Evolutionary conservation across 1,140 invertebrate species (phyloP), one percentile per base, ranked within the genome.

Genomic region (Gonioctena quinquepunctata): DNA sequence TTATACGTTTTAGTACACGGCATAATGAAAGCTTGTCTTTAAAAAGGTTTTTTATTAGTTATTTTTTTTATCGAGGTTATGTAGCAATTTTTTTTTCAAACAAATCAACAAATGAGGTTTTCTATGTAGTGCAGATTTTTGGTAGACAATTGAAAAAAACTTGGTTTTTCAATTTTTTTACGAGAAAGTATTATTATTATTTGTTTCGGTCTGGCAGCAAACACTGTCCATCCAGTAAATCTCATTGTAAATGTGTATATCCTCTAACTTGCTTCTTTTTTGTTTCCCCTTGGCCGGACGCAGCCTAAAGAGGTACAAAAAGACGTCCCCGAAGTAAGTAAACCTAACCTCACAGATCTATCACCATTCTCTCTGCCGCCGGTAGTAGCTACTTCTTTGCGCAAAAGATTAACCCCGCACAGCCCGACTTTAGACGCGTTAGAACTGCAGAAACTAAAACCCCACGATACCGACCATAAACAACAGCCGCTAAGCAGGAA

Each of bases 271-370:
- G 63, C 27, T 75, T 74, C 33, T 76, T 76, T 75, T 71, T 59
- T 73, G 66, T 70, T 71, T 50, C 57, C 59, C 69, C 54, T 64
- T 60, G n/a, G 62, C 42, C 52, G 76, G 77, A 77, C 73, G 84
- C 84, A 87, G 85, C 82, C 83, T 78, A 83, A 86, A 80, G 85
- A 80, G 72, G 84, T 85, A 76, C 83, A 85, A 76, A 86, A 84
- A 77, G 67, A 80, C 52, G 22, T 82, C 23, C 76, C 82, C 74
- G 85, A 87, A 85, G 86, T 87, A 87, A 88, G 87, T 88, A 88
- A 52, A 63, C 16, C 52, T 49, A 28, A 66, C 13, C 28, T 57
- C 54, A 19, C 57, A 66, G 68, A 68, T 21, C 13, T 62, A 52
- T 69, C 72, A 63, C 61, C 72, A 66, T 72, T 71, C 33, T 71